Evolutionary conservation across 2,113 vertebrate genomes (phyloP), one percentile per base, ranked within the genome.

Genomic region (Hypomesus transpacificus): DNA sequence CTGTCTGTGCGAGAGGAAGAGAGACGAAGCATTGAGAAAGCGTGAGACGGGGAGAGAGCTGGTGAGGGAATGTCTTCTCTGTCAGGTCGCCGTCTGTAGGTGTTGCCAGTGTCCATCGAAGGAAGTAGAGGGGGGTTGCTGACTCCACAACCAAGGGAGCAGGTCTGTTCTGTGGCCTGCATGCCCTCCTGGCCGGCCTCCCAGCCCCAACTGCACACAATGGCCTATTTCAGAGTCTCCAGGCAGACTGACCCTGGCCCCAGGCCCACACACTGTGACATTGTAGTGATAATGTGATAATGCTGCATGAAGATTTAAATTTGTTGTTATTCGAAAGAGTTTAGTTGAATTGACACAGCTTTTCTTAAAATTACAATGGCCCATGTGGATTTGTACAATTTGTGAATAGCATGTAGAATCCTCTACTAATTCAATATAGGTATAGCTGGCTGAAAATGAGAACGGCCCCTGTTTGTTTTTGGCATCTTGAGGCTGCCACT

Each of bases 151-250:
- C 88, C 89, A 87, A 89, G 80, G 92, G 79, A 92, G 90, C 92
- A 94, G 93, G 89, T 94, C 92, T 96, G 95, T 88, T 90, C 80
- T 68, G 82, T 95, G 95, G 91, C 95, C 89, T 66, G 67, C 85
- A 86, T 93, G 91, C 91, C 90, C 91, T 71, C 92, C 92, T 79
- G 74, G 84, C 84, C 94, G 93, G 91, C 92, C 93, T 82, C 75
- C 62, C 22, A 60, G 78, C 87, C 76, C 82, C 72, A 75, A 52
- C 85, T 84, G 88, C 91, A 94, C 91, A 74, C 54, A 77, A 66
- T 18, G 8, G 4, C 57, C 83, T 86, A 86, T 87, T 91, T 88
- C 72, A 87, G 80, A 82, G 46, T 68, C 24, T 20, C 70, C n/a
- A 6, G 58, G 21, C 39, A 46, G 39, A 13, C 39, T 1, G 39